Conservation (phyloP, 2,797 vertebrate genomes). For the Notamacropus eugenii region DNA sequence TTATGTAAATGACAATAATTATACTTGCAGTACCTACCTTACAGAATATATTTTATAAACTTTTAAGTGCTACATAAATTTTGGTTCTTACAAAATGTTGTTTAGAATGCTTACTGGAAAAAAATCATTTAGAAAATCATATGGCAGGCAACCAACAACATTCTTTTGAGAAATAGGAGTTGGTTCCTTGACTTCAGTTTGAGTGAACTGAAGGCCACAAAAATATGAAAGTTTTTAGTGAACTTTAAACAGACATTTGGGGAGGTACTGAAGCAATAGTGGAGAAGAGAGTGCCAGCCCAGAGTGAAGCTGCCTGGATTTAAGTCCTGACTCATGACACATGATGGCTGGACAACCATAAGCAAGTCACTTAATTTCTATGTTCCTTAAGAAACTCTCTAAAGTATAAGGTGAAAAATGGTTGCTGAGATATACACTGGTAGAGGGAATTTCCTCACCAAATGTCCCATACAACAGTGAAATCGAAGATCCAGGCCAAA, state of each 20-base stretch:
- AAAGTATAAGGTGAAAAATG: not conserved
- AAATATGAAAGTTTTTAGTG: not conserved
- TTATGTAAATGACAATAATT: not conserved
- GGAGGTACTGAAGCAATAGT: not conserved
- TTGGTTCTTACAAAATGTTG: not conserved
- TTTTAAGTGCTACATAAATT: not conserved
- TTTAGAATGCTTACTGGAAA: not conserved
- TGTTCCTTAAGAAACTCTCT: not conserved
- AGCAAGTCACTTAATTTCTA: not conserved
- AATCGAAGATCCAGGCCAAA: not conserved
- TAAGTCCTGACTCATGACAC: not conserved
- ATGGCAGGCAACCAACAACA: not conserved
- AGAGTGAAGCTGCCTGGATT: not conserved
- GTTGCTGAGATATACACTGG: not conserved
- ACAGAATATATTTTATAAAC: not conserved
- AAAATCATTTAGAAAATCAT: not conserved
- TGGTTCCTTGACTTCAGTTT: not conserved
- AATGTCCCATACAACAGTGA: not conserved
- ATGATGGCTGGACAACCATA: not conserved
- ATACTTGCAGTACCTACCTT: not conserved
- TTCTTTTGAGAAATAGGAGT: not conserved
- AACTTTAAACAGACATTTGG: conserved; percentile 40
- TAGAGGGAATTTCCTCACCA: not conserved
- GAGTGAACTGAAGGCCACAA: not conserved
- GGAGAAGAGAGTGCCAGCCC: not conserved